A percentile compares a stretch with the other conserved stretches of the same genome.
phyloP scores from a whole-genome alignment of 2,113 vertebrate genomes.

The Stegostoma tigrinum region DNA sequence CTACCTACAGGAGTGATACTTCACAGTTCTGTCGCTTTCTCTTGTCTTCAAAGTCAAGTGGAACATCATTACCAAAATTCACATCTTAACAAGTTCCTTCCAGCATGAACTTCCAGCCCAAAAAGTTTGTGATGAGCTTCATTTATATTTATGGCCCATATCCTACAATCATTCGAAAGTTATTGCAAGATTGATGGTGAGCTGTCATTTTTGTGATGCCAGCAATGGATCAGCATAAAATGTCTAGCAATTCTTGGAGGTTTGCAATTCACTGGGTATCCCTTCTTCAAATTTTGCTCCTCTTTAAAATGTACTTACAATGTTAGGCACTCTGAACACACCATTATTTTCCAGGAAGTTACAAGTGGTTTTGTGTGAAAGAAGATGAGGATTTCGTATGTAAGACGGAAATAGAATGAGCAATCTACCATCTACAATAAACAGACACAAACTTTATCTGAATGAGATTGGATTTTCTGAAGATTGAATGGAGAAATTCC shows the following conservation, averaged over 20 bases:
- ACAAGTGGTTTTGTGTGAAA: no score
- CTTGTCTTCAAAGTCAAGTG: neutral
- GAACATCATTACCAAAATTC: neutral
- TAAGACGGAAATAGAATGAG: neutral
- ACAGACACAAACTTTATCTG: neutral
- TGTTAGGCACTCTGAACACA: neutral
- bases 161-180: neutral
- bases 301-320: neutral
- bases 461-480: neutral
- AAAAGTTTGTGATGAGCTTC: neutral
- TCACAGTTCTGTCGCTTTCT: neutral
- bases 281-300: neutral
- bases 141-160: neutral
- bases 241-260: neutral
- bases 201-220: neutral
- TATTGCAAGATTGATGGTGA: neutral
- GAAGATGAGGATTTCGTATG: neutral
- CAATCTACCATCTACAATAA: neutral
- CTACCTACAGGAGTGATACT: neutral
- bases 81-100: neutral
- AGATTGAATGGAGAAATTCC: neutral
- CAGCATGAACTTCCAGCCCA: neutral
- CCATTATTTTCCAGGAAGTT: neutral
- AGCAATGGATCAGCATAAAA: neutral
- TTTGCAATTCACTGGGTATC: neutral